These are phyloP conservation scores for Drosophila formosana DNA, from an alignment of 2,888 invertebrate genomes.

Conservation along the genomic window DNA sequence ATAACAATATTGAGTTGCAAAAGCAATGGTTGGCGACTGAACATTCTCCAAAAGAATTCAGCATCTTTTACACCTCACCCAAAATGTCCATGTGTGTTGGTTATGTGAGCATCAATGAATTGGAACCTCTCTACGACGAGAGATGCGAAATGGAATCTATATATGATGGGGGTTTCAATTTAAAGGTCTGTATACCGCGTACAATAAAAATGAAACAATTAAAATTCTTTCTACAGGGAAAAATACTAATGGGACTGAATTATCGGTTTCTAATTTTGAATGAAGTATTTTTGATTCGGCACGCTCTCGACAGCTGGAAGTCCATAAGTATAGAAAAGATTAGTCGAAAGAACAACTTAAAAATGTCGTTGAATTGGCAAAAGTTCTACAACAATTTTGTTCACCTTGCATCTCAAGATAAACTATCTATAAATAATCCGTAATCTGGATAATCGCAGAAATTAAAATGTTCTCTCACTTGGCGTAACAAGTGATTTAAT, in stretches of 20 bases:
- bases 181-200: slow-evolving; percentile 31
- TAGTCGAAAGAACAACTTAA: neutral
- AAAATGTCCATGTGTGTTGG: slow-evolving; percentile 43
- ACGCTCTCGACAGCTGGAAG: slow-evolving; percentile 35
- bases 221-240: slow-evolving; percentile 2
- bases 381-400: slow-evolving; percentile 17
- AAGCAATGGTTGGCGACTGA: slow-evolving; percentile 91
- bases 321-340: neutral
- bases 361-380: slow-evolving; percentile 2
- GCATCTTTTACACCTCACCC: slow-evolving; percentile 8
- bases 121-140: slow-evolving; percentile 94
- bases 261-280: slow-evolving; percentile 41
- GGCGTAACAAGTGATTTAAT: no score
- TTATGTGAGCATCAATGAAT: slow-evolving; percentile 94
- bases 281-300: slow-evolving; percentile 43
- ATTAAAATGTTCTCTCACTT: no score
- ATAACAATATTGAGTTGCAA: slow-evolving; percentile 10
- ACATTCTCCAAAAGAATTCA: slow-evolving; percentile 72
- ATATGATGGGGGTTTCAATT: slow-evolving; percentile 44
- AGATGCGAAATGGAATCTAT: slow-evolving; percentile 95
- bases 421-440: neutral
- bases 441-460: no score
- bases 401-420: neutral
- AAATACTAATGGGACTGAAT: slow-evolving; percentile 27
- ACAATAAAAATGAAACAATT: neutral